Conservation (phyloP, 2,797 vertebrate genomes). For the Epinephelus awoara region DNA sequence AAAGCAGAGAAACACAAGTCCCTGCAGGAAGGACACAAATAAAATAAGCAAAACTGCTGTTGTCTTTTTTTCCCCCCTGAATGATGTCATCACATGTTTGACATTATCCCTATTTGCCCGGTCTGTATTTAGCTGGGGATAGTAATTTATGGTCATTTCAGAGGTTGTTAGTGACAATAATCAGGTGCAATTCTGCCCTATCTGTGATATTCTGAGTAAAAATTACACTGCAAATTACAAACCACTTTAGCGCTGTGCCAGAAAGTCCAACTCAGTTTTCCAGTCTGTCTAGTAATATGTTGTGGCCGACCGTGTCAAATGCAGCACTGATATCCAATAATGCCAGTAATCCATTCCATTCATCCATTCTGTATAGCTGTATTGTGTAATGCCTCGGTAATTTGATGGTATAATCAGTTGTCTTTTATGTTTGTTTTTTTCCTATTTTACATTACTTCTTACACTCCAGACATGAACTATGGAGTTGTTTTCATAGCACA, state of each 20-base stretch:
- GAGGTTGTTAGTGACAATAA: neutral
- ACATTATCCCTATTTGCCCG: neutral
- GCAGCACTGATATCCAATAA: neutral
- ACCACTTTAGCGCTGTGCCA: neutral
- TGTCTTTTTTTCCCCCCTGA: neutral
- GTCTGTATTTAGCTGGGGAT: neutral
- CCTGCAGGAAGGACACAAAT: constrained; percentile 17
- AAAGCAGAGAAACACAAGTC: constrained; percentile 21
- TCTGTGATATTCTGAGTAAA: neutral
- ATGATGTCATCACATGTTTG: constrained; percentile 8
- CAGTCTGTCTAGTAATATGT: neutral
- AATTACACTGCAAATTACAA: constrained; percentile 10
- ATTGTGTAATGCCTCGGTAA: neutral
- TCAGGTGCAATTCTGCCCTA: neutral
- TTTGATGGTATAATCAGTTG: constrained; percentile 4
- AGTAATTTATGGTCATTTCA: neutral
- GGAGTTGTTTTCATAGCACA: neutral
- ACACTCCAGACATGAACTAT: neutral
- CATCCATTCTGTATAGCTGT: neutral
- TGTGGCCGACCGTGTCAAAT: neutral
- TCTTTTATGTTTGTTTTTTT: neutral
- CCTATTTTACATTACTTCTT: neutral
- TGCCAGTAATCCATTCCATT: neutral
- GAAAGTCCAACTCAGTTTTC: neutral
- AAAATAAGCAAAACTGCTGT: neutral